Evolutionary conservation across 2,888 invertebrate species (phyloP).

Genomic region (Apomyelois bistriatella): DNA sequence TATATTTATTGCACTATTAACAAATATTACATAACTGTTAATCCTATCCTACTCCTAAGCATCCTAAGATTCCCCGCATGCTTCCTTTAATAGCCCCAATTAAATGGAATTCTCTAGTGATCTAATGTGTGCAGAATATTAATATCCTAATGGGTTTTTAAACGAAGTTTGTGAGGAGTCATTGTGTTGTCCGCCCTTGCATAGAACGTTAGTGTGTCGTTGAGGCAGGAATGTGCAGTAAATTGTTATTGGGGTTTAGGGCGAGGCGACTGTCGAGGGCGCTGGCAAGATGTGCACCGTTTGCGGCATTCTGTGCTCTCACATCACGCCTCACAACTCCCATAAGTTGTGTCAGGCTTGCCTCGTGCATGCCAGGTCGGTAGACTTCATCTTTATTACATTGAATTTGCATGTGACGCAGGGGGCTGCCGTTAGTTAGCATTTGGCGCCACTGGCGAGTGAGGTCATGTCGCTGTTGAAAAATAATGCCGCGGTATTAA

Average conservation of each 20-base stretch:
- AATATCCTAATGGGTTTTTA: slow-evolving; percentile 71
- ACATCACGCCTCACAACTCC: slow-evolving; percentile 74
- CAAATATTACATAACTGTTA: not conserved
- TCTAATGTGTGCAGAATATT: slow-evolving; percentile 74
- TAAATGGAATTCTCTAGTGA: slow-evolving; percentile 46
- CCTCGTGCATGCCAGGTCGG: slow-evolving; percentile 81
- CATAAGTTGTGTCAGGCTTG: slow-evolving; percentile 79
- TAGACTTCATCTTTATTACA: slow-evolving; percentile 32
- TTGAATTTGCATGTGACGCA: not conserved
- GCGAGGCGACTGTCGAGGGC: slow-evolving; percentile 66
- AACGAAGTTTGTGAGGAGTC: slow-evolving; percentile 74
- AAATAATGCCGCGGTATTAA: too few relatives aligned
- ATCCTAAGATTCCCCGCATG: slow-evolving; percentile 64
- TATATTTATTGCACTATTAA: slow-evolving; percentile 12
- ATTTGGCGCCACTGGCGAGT: not conserved
- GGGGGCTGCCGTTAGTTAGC: not conserved
- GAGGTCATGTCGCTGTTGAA: not conserved
- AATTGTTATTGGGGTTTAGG: slow-evolving; percentile 74
- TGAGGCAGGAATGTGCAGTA: slow-evolving; percentile 48
- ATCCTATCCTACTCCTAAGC: slow-evolving; percentile 30
- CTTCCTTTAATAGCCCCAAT: slow-evolving; percentile 77
- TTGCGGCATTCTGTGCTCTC: slow-evolving; percentile 76
- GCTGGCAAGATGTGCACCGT: slow-evolving; percentile 73
- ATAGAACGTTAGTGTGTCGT: slow-evolving; percentile 28
- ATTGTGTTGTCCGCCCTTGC: slow-evolving; percentile 39